Evolutionary conservation across 2,797 vertebrate species (phyloP).

Genomic region (Dryobates pubescens): DNA sequence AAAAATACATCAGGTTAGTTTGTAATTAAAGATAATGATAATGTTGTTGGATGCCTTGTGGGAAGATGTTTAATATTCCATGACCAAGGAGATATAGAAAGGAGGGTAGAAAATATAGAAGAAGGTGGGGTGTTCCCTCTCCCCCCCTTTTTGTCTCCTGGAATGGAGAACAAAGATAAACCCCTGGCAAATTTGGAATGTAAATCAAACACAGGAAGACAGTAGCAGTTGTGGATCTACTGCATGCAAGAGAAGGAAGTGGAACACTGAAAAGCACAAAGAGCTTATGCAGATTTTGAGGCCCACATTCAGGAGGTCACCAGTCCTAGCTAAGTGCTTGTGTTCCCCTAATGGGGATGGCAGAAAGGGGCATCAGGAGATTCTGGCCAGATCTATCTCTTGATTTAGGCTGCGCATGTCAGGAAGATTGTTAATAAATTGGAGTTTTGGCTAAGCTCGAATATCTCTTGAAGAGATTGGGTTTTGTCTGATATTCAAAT

Average conservation of each 20-base stretch:
- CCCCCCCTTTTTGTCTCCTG: not conserved
- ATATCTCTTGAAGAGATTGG: not conserved
- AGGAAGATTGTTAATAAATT: not conserved
- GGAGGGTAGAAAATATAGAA: not conserved
- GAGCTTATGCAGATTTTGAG: not conserved
- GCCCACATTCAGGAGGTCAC: not conserved
- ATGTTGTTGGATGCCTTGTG: slow-evolving; percentile 57
- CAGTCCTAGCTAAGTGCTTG: not conserved
- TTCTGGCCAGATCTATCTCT: not conserved
- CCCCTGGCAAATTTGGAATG: not conserved
- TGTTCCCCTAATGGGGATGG: not conserved
- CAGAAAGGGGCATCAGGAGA: fast-evolving
- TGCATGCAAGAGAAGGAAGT: not conserved
- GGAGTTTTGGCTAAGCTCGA: not conserved
- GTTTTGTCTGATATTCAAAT: not conserved
- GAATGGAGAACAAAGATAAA: not conserved
- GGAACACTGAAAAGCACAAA: not conserved
- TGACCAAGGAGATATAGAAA: slow-evolving; percentile 10
- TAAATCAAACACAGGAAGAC: not conserved
- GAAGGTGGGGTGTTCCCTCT: not conserved
- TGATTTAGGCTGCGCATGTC: not conserved
- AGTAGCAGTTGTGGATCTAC: not conserved
- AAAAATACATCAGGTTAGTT: slow-evolving; percentile 28
- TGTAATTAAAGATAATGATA: slow-evolving; percentile 72
- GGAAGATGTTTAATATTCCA: slow-evolving; percentile 47